Conservation (phyloP, 1,140 invertebrate genomes). For the Drosophila trapezifrons region DNA sequence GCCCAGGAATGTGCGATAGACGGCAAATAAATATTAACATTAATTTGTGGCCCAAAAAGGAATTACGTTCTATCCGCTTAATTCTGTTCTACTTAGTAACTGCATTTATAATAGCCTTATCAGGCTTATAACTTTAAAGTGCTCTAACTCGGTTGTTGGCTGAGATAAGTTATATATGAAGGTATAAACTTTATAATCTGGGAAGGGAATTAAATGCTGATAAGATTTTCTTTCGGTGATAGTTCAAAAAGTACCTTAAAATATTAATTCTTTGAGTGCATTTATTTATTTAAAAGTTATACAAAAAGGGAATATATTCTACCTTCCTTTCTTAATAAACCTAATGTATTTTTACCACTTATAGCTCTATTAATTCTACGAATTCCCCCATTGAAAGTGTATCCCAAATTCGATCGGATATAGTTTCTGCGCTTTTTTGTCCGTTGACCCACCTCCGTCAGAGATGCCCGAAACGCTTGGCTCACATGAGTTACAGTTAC, state of each 20-base stretch:
- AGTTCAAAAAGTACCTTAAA: too few species aligned
- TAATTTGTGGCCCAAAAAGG: background rate
- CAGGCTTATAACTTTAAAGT: too few species aligned
- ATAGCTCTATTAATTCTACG: too few species aligned
- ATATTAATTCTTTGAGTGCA: too few species aligned
- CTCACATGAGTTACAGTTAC: constrained; percentile 29
- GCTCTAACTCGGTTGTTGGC: background rate
- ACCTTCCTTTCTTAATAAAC: too few species aligned
- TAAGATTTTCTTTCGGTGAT: background rate
- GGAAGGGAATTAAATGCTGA: background rate
- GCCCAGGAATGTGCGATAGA: constrained; percentile 29
- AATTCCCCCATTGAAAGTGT: background rate
- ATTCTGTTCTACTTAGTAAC: background rate
- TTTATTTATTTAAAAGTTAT: too few species aligned
- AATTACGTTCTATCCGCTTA: too few species aligned
- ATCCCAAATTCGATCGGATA: background rate
- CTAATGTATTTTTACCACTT: too few species aligned
- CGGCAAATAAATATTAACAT: constrained; percentile 6
- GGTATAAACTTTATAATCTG: background rate
- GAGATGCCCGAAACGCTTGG: background rate
- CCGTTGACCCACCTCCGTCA: constrained; percentile 19
- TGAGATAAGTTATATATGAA: background rate
- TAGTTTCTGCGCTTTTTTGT: too few species aligned
- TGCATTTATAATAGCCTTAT: background rate
- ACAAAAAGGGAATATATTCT: too few species aligned